These are phyloP conservation scores for Drosophila antonietae DNA, from an alignment of 2,888 invertebrate species.

Conservation along the genomic window DNA sequence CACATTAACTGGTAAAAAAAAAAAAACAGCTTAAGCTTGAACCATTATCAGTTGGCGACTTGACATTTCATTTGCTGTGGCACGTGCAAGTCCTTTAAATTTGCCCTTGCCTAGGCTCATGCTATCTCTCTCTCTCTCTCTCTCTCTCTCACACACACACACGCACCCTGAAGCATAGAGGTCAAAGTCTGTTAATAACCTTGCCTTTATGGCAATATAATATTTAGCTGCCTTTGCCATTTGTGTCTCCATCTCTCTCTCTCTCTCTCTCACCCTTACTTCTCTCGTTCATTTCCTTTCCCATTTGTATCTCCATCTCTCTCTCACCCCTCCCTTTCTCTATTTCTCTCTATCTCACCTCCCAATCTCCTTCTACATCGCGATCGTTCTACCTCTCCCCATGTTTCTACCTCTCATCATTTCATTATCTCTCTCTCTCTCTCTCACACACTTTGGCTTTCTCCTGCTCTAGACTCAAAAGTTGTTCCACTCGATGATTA, in stretches of 20 bases:
- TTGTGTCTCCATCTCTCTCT: background rate
- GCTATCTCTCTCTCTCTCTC: background rate
- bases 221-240: background rate
- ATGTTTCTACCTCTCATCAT: background rate
- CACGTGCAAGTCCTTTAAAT: conserved; percentile 3
- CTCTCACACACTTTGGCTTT: no score
- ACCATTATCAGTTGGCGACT: conserved; percentile 45
- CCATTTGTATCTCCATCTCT: background rate
- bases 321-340: background rate
- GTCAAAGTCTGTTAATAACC: conserved; percentile 4
- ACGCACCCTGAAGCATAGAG: background rate
- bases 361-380: background rate
- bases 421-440: background rate
- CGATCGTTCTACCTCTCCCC: background rate
- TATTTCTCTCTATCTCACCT: background rate
- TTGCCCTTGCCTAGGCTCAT: background rate
- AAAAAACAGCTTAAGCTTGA: conserved; percentile 20
- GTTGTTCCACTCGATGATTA: no score
- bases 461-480: background rate
- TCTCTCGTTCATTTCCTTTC: background rate
- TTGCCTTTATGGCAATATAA: background rate
- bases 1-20: conserved; percentile 8
- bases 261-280: background rate
- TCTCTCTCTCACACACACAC: background rate
- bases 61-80: conserved; percentile 17